Evolutionary conservation across 2,113 vertebrate genomes (phyloP).

Genomic region (Pteropus alecto): DNA sequence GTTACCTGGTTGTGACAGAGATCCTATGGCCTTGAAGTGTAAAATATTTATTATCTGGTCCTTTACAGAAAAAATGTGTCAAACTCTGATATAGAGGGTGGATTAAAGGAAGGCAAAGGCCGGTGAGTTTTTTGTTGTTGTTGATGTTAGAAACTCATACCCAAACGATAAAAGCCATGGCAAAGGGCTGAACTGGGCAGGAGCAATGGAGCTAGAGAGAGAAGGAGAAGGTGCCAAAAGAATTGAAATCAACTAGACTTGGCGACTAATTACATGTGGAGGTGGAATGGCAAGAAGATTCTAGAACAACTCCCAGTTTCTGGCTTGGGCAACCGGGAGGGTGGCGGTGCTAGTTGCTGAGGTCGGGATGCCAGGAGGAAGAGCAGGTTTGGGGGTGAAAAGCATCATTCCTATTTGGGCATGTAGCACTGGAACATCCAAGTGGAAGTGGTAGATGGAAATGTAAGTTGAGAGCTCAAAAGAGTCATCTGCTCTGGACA

Average conservation of each 20-base stretch:
- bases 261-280: not conserved
- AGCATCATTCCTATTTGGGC: not conserved
- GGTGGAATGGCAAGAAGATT: slow-evolving; percentile 23
- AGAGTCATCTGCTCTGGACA: not conserved
- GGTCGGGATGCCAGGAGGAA: not conserved
- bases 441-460: not conserved
- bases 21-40: not conserved
- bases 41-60: not conserved
- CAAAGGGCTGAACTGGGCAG: not conserved
- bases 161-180: not conserved
- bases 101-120: not conserved
- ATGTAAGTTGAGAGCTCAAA: not conserved
- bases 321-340: not conserved
- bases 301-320: slow-evolving; percentile 41
- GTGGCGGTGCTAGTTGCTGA: not conserved
- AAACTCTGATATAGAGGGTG: not conserved
- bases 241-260: not conserved
- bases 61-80: not conserved
- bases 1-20: not conserved
- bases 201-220: not conserved
- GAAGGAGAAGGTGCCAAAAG: not conserved
- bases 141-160: not conserved
- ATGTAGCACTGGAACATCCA: not conserved
- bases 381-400: not conserved
- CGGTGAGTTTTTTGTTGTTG: not conserved